Evolutionary conservation across 2,797 vertebrate genomes (phyloP).

Genomic region (Melanotaenia trifasciata): DNA sequence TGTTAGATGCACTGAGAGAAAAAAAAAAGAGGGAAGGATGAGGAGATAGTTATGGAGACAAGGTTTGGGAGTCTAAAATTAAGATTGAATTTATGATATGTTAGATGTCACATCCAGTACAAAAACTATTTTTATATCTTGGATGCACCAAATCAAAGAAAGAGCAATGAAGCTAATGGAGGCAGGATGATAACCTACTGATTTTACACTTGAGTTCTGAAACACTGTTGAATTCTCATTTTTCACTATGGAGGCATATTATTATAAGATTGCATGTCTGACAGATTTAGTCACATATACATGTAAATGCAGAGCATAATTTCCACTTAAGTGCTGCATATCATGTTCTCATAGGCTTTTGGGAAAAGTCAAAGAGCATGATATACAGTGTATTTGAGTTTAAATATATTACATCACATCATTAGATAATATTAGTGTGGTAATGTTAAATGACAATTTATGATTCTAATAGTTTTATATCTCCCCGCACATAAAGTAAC

Average conservation of each 20-base stretch:
- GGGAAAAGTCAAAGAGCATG: not conserved
- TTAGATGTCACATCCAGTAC: conserved; percentile 59
- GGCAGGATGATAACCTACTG: conserved; percentile 74
- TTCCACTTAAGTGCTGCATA: conserved; percentile 22
- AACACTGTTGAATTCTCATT: conserved; percentile 54
- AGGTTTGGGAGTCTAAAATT: conserved; percentile 52
- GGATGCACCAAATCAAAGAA: conserved; percentile 75
- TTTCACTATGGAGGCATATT: conserved; percentile 30
- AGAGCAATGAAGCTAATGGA: conserved; percentile 49
- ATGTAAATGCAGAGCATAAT: conserved; percentile 23
- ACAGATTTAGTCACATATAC: conserved; percentile 34
- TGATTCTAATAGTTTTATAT: not conserved
- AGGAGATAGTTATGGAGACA: conserved; percentile 36
- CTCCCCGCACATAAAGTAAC: conserved; percentile 1
- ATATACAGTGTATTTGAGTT: conserved; percentile 9
- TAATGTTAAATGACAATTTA: conserved; percentile 1
- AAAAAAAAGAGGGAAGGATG: conserved; percentile 37
- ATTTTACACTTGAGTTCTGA: conserved; percentile 76
- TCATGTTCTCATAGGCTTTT: conserved; percentile 2
- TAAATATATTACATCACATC: conserved; percentile 4
- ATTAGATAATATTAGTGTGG: not conserved
- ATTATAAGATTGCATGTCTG: conserved; percentile 12
- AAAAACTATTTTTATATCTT: conserved; percentile 74
- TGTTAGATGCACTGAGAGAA: conserved; percentile 69
- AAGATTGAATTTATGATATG: conserved; percentile 66